Conservation (phyloP, 2,888 invertebrate genomes). For the Agonopterix alstromeriana region DNA sequence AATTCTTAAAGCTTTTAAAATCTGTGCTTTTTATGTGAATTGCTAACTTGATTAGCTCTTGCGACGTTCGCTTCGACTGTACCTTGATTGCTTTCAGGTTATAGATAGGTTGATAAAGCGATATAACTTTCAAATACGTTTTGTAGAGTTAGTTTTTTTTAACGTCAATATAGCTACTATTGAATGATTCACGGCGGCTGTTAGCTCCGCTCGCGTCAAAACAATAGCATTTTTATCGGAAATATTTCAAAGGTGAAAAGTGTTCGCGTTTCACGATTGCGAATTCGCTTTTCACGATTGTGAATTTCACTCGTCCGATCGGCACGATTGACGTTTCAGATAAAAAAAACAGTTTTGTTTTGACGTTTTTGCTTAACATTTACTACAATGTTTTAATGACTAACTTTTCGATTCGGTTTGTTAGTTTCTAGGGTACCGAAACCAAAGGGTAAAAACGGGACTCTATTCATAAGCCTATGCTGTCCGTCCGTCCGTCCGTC, state of each 20-base stretch:
- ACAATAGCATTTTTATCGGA: constrained; percentile 33
- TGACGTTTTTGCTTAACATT: background rate
- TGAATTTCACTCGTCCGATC: background rate
- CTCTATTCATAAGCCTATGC: too few relatives aligned
- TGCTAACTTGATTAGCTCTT: too few relatives aligned
- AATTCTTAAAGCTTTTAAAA: background rate
- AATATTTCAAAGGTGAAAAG: constrained; percentile 33
- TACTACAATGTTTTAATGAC: too few relatives aligned
- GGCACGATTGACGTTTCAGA: constrained; percentile 1
- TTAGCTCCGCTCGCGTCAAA: constrained; percentile 22
- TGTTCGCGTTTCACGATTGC: constrained; percentile 16
- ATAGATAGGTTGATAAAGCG: too few relatives aligned
- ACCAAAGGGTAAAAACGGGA: too few relatives aligned
- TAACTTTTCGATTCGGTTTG: too few relatives aligned
- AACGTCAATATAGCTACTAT: constrained; percentile 11
- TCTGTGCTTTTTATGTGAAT: background rate
- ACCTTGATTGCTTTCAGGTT: too few relatives aligned
- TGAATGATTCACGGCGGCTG: constrained; percentile 17
- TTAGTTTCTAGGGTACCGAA: too few relatives aligned
- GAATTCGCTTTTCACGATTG: constrained; percentile 3
- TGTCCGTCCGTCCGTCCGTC: too few relatives aligned
- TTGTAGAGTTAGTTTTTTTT: background rate
- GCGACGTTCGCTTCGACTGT: too few relatives aligned
- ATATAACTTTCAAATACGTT: too few relatives aligned
- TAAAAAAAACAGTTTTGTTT: constrained; percentile 1